phyloP scores from a whole-genome alignment of 1,140 invertebrate species.

The Popillia japonica region DNA sequence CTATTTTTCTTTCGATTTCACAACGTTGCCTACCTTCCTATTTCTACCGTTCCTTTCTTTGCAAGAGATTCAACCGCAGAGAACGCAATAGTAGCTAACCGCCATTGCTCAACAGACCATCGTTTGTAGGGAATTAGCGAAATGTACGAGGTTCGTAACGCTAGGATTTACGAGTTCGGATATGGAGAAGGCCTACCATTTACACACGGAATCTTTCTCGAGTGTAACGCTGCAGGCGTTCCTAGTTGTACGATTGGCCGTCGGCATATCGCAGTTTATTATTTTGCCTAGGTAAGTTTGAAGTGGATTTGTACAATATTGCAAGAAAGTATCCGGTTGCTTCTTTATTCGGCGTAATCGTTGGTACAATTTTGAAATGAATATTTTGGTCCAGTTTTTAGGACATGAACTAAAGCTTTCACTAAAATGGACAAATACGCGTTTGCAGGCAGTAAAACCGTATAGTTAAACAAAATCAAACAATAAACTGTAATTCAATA shows the following conservation, averaged over 20 bases:
- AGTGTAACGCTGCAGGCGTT: conserved; percentile 71
- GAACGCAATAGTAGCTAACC: not conserved
- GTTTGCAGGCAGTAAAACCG: no score
- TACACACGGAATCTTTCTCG: conserved; percentile 71
- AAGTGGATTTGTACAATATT: not conserved
- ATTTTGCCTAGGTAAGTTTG: conserved; percentile 65
- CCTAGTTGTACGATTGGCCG: conserved; percentile 68
- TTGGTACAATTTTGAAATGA: no score
- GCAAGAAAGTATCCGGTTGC: not conserved
- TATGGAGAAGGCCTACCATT: conserved; percentile 72
- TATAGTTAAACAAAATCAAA: no score
- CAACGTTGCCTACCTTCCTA: no score
- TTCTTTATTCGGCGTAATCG: no score
- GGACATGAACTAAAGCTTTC: no score
- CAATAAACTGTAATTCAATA: no score
- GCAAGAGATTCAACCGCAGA: not conserved
- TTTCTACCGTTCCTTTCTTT: not conserved
- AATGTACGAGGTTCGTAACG: conserved; percentile 71
- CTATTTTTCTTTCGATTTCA: not conserved
- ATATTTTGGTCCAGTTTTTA: no score
- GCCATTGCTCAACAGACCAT: not conserved
- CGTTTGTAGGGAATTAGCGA: conserved; percentile 69
- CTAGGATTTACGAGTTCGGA: conserved; percentile 71
- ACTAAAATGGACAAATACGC: no score
- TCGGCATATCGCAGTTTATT: conserved; percentile 65